These are phyloP conservation scores for Ptiloglossa arizonensis DNA, from an alignment of 1,140 invertebrate species.

Conservation along the genomic window DNA sequence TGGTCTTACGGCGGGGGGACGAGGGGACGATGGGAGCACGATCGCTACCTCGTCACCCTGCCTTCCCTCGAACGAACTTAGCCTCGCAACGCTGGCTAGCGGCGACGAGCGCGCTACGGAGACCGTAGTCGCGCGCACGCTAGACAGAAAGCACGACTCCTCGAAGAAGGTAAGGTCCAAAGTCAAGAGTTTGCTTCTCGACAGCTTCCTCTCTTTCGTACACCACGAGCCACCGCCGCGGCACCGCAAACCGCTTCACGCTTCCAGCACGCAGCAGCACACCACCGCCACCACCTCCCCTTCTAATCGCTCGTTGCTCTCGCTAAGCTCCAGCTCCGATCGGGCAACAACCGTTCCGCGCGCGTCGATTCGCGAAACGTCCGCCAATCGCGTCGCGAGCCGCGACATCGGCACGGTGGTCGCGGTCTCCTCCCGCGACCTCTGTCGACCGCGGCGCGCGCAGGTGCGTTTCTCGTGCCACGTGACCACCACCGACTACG, in stretches of 20 bases:
- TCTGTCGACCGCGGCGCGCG: too few relatives aligned
- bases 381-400: background rate
- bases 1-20: background rate
- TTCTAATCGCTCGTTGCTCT: background rate
- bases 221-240: constrained; percentile 22
- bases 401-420: too few relatives aligned
- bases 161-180: constrained; percentile 78
- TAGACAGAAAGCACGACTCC: constrained; percentile 68
- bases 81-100: constrained; percentile 32
- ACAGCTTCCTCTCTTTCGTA: constrained; percentile 71
- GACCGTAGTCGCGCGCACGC: constrained; percentile 56
- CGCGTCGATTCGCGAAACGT: background rate
- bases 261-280: constrained; percentile 42
- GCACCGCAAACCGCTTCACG: constrained; percentile 25
- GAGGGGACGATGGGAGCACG: constrained; percentile 33
- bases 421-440: too few relatives aligned
- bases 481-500: background rate
- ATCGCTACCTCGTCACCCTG: constrained; percentile 37
- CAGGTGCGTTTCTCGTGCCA: background rate
- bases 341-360: background rate
- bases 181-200: constrained; percentile 74
- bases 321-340: background rate
- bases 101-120: constrained; percentile 54
- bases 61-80: constrained; percentile 40
- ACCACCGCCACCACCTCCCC: background rate